phyloP scores from a whole-genome alignment of 2,888 invertebrate species.

The Tenthredo mesomela region DNA sequence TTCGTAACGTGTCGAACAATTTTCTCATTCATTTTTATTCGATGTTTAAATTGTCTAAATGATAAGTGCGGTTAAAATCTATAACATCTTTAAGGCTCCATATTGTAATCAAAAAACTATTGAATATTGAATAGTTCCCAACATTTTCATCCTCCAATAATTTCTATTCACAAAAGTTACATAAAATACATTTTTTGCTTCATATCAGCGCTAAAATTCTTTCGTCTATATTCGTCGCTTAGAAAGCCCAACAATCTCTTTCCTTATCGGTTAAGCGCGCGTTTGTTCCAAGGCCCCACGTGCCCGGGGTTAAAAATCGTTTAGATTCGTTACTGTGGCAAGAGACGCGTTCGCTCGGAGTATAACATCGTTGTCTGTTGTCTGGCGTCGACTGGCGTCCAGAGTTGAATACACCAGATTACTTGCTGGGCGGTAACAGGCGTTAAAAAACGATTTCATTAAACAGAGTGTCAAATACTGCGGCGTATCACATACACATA shows the following conservation, averaged over 20 bases:
- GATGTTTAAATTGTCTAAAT: too few species aligned
- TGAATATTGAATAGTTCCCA: too few species aligned
- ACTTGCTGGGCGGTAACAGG: background rate
- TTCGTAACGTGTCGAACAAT: too few species aligned
- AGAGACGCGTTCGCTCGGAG: background rate
- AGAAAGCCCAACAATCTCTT: background rate
- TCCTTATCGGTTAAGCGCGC: background rate
- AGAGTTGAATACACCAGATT: background rate
- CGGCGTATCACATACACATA: background rate
- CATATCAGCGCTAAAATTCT: too few species aligned
- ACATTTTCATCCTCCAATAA: too few species aligned
- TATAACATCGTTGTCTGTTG: background rate
- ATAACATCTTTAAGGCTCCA: too few species aligned
- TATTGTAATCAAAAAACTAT: too few species aligned
- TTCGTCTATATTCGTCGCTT: background rate
- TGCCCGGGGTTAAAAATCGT: background rate
- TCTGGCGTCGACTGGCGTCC: conserved; percentile 32
- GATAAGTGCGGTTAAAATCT: too few species aligned
- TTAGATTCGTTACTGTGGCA: background rate
- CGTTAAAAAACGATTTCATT: background rate
- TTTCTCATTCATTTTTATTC: too few species aligned
- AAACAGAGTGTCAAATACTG: background rate
- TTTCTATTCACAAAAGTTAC: too few species aligned
- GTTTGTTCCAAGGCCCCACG: background rate
- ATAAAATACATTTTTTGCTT: too few species aligned